Percentiles rank a stretch among this genome's conserved stretches.
These are phyloP conservation scores for Pararge aegeria DNA, from an alignment of 1,140 invertebrate genomes.

Conservation along the genomic window DNA sequence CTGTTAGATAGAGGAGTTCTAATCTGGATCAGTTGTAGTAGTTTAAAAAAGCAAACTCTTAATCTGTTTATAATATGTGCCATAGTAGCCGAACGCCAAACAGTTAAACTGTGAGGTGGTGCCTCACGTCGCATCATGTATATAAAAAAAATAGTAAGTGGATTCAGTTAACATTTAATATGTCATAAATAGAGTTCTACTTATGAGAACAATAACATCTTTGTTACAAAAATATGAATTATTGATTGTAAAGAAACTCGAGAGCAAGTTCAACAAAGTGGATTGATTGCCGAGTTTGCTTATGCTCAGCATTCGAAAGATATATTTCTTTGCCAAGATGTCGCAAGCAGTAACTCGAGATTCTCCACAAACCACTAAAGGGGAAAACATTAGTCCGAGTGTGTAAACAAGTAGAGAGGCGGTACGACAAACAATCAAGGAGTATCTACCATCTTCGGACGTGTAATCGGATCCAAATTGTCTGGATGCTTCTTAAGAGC, in stretches of 20 bases:
- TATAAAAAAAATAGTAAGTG: too few relatives aligned
- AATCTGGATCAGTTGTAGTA: too few relatives aligned
- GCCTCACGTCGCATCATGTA: too few relatives aligned
- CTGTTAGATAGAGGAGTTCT: too few relatives aligned
- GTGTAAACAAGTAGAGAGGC: slow-evolving; percentile 57
- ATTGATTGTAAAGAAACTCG: slow-evolving; percentile 1
- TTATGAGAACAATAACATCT: too few relatives aligned
- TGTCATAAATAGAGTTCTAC: too few relatives aligned
- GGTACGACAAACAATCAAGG: slow-evolving; percentile 62
- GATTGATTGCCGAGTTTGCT: slow-evolving; percentile 15
- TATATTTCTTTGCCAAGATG: slow-evolving; percentile 36
- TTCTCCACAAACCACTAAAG: slow-evolving; percentile 49
- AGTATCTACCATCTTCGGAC: slow-evolving; percentile 49
- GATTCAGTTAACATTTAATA: too few relatives aligned
- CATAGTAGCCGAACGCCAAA: too few relatives aligned
- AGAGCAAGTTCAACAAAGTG: slow-evolving; percentile 16
- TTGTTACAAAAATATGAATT: neutral
- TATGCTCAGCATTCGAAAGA: slow-evolving; percentile 28
- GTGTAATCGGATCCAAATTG: slow-evolving; percentile 68
- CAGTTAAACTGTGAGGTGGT: too few relatives aligned
- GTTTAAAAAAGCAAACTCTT: too few relatives aligned
- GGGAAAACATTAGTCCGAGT: slow-evolving; percentile 58
- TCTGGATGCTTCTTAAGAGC: slow-evolving; percentile 46
- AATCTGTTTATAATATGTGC: too few relatives aligned
- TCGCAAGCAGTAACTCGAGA: slow-evolving; percentile 52